A percentile compares a stretch with the other conserved stretches of the same genome.
These are phyloP conservation scores for Oreohelix idahoensis DNA, from an alignment of 1,140 invertebrate species.

Conservation along the genomic window DNA sequence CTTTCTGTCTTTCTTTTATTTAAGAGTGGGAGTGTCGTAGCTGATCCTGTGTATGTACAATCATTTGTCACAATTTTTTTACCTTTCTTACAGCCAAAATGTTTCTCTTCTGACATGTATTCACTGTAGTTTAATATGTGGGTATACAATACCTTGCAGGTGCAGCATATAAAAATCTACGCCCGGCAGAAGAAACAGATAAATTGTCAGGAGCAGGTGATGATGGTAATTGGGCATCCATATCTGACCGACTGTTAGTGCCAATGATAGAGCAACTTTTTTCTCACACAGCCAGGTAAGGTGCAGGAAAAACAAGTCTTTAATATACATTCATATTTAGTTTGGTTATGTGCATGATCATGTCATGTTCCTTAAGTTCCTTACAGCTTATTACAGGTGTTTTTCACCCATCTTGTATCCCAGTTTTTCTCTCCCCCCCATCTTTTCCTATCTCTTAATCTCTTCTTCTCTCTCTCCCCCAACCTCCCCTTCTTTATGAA, in stretches of 20 bases:
- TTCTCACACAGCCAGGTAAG: conserved; percentile 77
- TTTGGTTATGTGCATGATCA: too few species aligned
- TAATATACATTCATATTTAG: too few species aligned
- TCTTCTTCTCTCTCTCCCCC: too few species aligned
- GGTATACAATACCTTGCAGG: conserved; percentile 47
- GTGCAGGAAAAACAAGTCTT: too few species aligned
- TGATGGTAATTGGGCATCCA: conserved; percentile 66
- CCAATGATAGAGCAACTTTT: conserved; percentile 79
- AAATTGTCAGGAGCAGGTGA: conserved; percentile 50
- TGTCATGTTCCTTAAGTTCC: too few species aligned
- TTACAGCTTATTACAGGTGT: too few species aligned
- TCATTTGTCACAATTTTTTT: neutral
- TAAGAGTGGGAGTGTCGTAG: neutral
- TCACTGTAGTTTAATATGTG: neutral
- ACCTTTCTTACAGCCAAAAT: neutral
- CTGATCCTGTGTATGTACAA: neutral
- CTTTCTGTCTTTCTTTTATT: too few species aligned
- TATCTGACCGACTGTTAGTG: conserved; percentile 70
- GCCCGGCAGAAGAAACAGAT: conserved; percentile 53
- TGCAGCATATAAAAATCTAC: conserved; percentile 63
- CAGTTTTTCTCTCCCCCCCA: too few species aligned
- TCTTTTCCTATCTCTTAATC: too few species aligned
- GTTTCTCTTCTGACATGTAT: neutral
- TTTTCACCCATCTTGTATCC: too few species aligned
- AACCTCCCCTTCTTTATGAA: too few species aligned